phyloP scores from a whole-genome alignment of 2,113 vertebrate species.

The Grammomys surdaster region DNA sequence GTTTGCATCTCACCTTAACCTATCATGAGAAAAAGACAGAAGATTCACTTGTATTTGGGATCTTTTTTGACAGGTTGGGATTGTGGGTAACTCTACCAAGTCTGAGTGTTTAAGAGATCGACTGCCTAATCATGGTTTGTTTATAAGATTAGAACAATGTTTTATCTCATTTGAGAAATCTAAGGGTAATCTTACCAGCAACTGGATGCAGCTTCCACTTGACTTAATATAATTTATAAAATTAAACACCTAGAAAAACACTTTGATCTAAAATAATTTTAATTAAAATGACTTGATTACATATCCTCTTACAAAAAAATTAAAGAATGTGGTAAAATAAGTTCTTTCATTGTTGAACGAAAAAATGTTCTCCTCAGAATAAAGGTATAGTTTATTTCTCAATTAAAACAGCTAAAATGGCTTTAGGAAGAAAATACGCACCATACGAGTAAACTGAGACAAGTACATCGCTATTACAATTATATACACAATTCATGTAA shows the following conservation, averaged over 20 bases:
- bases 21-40: background rate
- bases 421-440: background rate
- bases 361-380: background rate
- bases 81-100: background rate
- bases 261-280: constrained; percentile 9
- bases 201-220: background rate
- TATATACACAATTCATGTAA: background rate
- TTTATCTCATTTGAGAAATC: background rate
- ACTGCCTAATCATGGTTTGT: background rate
- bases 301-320: background rate
- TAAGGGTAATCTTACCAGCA: background rate
- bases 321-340: background rate
- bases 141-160: constrained; percentile 5
- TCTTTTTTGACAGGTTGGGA: background rate
- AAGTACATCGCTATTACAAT: background rate
- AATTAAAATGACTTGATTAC: constrained; percentile 15
- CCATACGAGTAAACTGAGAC: background rate
- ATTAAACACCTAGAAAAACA: background rate
- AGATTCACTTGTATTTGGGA: background rate
- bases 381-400: constrained; percentile 25
- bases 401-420: background rate
- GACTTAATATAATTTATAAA: background rate
- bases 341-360: background rate
- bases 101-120: background rate
- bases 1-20: background rate